Evolutionary conservation across 2,797 vertebrate genomes (phyloP).

Genomic region (Coregonus suidteri): DNA sequence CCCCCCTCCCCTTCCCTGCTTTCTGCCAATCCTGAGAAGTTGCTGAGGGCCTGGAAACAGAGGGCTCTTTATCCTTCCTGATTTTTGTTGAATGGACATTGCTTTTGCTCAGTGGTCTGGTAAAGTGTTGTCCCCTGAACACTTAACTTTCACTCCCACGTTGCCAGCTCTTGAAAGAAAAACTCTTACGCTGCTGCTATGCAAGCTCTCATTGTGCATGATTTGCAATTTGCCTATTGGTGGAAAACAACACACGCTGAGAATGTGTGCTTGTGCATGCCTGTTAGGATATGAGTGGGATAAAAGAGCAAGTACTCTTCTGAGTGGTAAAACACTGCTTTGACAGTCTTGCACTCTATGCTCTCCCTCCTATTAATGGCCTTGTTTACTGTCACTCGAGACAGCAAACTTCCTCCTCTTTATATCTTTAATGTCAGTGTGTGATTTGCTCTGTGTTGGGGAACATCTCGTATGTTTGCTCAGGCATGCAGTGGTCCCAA

Average conservation of each 20-base stretch:
- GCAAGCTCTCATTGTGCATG: constrained; percentile 22
- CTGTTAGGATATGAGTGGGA: background rate
- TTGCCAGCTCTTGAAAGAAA: constrained; percentile 1
- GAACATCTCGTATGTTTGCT: background rate
- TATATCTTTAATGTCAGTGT: background rate
- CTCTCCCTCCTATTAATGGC: background rate
- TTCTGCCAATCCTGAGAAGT: constrained; percentile 20
- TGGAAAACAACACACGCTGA: background rate
- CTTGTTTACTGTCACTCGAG: background rate
- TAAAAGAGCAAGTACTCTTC: background rate
- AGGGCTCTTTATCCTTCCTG: constrained; percentile 40
- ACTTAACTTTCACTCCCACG: constrained; percentile 44
- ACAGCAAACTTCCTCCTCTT: background rate
- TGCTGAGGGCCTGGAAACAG: constrained; percentile 32
- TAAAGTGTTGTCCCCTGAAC: constrained; percentile 54
- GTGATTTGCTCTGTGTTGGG: constrained; percentile 3
- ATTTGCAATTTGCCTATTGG: constrained; percentile 11
- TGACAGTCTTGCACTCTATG: background rate
- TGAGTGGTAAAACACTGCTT: background rate
- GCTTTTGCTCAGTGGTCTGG: constrained; percentile 49
- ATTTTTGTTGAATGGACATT: constrained; percentile 38
- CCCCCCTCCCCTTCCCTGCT: constrained; percentile 1
- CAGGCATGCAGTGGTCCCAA: background rate
- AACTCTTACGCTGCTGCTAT: constrained; percentile 7
- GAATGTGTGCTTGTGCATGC: background rate